These are phyloP conservation scores for Cylloceria caligata DNA, from an alignment of 2,888 invertebrate species.

Conservation along the genomic window DNA sequence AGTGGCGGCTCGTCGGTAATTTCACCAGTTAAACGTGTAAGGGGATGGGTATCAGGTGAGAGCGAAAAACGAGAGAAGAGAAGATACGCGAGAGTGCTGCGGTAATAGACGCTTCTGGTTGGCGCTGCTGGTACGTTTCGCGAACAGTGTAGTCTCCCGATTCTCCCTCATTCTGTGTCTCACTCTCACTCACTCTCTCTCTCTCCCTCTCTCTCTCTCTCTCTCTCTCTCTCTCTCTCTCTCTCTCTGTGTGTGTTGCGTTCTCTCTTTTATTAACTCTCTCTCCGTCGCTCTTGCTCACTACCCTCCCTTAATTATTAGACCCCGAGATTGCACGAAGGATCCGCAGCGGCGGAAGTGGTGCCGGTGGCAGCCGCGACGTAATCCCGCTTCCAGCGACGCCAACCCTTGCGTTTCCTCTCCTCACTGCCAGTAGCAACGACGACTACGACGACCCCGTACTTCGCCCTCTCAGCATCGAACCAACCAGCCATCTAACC, in stretches of 20 bases:
- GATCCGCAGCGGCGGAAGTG: slow-evolving; percentile 64
- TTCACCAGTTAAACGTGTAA: slow-evolving; percentile 49
- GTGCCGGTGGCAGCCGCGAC: slow-evolving; percentile 64
- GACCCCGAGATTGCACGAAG: slow-evolving; percentile 65
- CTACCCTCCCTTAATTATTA: slow-evolving; percentile 64
- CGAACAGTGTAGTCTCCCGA: slow-evolving; percentile 19
- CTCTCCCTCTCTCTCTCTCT: neutral
- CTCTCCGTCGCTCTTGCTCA: slow-evolving; percentile 1
- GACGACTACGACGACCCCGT: slow-evolving; percentile 41
- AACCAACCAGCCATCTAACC: slow-evolving; percentile 70
- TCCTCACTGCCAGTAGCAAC: slow-evolving; percentile 36
- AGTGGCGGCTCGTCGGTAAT: slow-evolving; percentile 33
- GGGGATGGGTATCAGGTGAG: slow-evolving; percentile 32
- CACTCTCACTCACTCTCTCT: neutral
- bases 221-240: slow-evolving; percentile 17
- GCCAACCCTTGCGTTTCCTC: slow-evolving; percentile 44
- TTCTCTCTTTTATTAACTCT: neutral
- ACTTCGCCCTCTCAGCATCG: slow-evolving; percentile 68
- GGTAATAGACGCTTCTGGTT: slow-evolving; percentile 45
- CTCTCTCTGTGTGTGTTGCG: neutral
- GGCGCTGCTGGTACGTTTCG: slow-evolving; percentile 49
- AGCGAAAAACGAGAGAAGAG: slow-evolving; percentile 46
- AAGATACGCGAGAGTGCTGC: slow-evolving; percentile 37
- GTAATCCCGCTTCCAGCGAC: slow-evolving; percentile 64
- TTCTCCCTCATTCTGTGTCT: neutral